Conservation (phyloP, 2,113 vertebrate species). For the Tupaia tana region DNA sequence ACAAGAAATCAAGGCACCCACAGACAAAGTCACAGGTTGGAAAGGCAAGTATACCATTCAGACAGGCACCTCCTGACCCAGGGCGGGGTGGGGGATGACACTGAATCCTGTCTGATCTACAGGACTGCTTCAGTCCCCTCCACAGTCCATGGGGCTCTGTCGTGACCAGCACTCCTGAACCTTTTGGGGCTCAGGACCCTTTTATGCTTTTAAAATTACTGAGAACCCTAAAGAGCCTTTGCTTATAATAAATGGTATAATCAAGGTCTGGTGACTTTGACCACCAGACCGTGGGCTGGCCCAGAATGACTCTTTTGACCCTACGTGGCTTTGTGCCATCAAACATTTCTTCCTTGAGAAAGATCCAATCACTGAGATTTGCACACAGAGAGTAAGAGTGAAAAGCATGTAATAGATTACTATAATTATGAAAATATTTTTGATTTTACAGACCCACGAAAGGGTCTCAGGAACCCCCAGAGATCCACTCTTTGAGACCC, state of each 20-base stretch:
- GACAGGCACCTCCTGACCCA: background rate
- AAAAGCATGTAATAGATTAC: background rate
- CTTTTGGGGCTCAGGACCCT: background rate
- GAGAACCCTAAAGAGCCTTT: background rate
- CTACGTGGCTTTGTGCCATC: background rate
- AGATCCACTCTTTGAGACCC: background rate
- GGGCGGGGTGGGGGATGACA: too few species aligned
- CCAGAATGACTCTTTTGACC: background rate
- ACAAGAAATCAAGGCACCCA: background rate
- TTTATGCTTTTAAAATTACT: background rate
- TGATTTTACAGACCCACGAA: background rate
- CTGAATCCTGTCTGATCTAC: background rate
- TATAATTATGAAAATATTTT: background rate
- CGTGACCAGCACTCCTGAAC: background rate
- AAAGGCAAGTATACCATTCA: background rate
- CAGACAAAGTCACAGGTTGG: background rate
- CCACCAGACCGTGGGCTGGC: too few species aligned
- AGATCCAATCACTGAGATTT: background rate
- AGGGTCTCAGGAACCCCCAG: background rate
- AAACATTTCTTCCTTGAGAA: background rate
- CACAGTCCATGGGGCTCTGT: background rate
- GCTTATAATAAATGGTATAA: background rate
- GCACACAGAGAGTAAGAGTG: background rate
- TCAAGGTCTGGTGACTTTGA: too few species aligned
- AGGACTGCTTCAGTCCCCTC: background rate